phyloP scores from a whole-genome alignment of 2,888 invertebrate genomes.

The Stenodema calcarata region DNA sequence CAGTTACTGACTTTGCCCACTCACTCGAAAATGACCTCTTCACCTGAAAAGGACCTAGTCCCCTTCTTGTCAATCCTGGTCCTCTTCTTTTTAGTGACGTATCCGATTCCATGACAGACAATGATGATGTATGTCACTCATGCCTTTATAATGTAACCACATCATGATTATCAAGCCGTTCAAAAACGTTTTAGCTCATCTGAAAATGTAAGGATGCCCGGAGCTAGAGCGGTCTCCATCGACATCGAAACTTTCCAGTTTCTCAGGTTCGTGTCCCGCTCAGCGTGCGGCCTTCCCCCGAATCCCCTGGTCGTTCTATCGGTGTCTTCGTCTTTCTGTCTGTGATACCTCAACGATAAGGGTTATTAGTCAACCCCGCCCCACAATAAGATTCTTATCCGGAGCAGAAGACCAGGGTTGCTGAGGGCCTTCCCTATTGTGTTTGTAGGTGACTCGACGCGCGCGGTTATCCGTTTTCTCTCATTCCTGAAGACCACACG shows the following conservation, averaged over 20 bases:
- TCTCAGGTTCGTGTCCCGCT: neutral
- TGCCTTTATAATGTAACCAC: too few relatives aligned
- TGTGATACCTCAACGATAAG: constrained; percentile 11
- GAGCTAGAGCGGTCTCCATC: neutral
- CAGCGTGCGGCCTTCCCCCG: neutral
- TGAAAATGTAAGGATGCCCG: neutral
- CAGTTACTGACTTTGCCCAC: too few relatives aligned
- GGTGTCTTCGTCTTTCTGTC: neutral
- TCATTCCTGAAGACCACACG: constrained; percentile 13
- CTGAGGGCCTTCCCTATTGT: constrained; percentile 6
- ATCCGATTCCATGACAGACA: too few relatives aligned
- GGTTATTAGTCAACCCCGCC: constrained; percentile 16
- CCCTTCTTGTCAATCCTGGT: too few relatives aligned
- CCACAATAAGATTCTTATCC: constrained; percentile 17
- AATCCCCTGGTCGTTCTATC: neutral
- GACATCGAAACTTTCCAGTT: neutral
- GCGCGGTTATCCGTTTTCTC: neutral
- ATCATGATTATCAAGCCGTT: too few relatives aligned
- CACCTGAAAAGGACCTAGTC: too few relatives aligned
- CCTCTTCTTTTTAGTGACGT: too few relatives aligned
- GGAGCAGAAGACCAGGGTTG: neutral
- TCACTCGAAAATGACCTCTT: too few relatives aligned
- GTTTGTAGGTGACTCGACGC: neutral
- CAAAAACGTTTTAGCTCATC: too few relatives aligned
- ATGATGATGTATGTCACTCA: too few relatives aligned